Conservation (phyloP, 2,888 invertebrate genomes). For the Pandemis heparana region DNA sequence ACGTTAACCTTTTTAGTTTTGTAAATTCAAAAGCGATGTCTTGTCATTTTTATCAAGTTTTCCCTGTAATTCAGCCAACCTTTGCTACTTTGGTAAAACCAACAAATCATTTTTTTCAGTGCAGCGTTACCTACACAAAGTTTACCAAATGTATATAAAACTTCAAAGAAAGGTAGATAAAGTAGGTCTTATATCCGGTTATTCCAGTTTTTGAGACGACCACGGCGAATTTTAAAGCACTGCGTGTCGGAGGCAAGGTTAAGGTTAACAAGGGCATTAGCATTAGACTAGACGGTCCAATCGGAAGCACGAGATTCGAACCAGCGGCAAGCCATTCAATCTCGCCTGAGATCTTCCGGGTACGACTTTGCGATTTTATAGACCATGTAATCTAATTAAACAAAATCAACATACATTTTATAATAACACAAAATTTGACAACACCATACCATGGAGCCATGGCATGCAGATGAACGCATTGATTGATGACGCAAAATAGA, state of each 20-base stretch:
- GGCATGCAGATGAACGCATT: no score
- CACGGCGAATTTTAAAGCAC: background rate
- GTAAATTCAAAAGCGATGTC: no score
- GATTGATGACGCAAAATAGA: no score
- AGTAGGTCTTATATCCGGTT: background rate
- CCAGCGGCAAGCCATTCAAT: background rate
- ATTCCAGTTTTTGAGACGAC: background rate
- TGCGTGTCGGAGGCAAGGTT: background rate
- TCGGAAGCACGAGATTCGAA: background rate
- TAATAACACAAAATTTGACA: background rate
- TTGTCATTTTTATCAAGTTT: no score
- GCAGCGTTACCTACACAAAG: no score
- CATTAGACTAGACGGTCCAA: background rate
- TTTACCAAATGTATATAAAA: background rate
- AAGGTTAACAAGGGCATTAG: conserved; percentile 9
- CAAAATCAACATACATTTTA: background rate
- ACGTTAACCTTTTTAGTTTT: no score
- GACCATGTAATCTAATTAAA: background rate
- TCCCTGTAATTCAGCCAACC: no score
- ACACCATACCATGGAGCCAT: background rate
- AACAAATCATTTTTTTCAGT: no score
- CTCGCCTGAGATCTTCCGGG: background rate
- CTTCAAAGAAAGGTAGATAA: background rate
- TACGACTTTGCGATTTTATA: background rate
- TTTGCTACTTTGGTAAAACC: no score